A percentile compares a stretch with the other conserved stretches of the same genome.
These are phyloP conservation scores for Cromileptes altivelis DNA, from an alignment of 2,113 vertebrate species.

Conservation along the genomic window DNA sequence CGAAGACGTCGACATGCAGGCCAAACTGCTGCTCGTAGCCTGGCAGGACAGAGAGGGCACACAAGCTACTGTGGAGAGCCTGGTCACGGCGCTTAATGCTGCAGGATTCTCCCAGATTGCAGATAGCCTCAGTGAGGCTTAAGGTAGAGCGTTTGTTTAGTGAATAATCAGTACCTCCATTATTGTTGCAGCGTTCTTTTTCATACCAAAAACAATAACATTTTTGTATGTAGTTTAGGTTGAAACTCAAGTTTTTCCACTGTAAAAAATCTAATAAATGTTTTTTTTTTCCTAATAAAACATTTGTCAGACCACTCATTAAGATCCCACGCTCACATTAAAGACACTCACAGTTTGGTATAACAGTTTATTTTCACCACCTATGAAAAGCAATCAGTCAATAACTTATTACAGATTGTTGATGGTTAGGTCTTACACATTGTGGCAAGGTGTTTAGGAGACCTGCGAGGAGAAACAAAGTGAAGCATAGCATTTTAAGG, in stretches of 20 bases:
- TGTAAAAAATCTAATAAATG: conserved; percentile 70
- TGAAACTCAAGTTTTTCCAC: conserved; percentile 34
- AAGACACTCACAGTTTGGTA: conserved; percentile 76
- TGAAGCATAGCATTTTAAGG: conserved; percentile 46
- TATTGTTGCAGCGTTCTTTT: conserved; percentile 27
- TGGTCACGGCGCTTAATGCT: conserved; percentile 86
- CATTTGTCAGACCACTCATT: background rate
- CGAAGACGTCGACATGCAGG: conserved; percentile 93
- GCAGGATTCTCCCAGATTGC: conserved; percentile 90
- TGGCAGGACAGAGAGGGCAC: conserved; percentile 96
- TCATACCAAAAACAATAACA: conserved; percentile 47
- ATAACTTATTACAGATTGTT: conserved; percentile 85
- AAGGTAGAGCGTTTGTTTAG: background rate
- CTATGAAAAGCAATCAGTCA: conserved; percentile 91
- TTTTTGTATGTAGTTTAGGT: conserved; percentile 62
- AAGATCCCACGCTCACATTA: conserved; percentile 13
- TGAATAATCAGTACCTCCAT: background rate
- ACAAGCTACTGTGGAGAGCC: conserved; percentile 90
- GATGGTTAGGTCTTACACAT: conserved; percentile 82
- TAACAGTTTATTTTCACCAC: conserved; percentile 90
- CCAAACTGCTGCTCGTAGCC: conserved; percentile 94
- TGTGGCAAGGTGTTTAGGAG: conserved; percentile 77
- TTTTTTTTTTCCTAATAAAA: conserved; percentile 32
- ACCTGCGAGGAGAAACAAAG: conserved; percentile 53
- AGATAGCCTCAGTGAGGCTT: conserved; percentile 85